These are phyloP conservation scores for Mesopsocus fuscifrons DNA, from an alignment of 2,888 invertebrate species.

Conservation along the genomic window DNA sequence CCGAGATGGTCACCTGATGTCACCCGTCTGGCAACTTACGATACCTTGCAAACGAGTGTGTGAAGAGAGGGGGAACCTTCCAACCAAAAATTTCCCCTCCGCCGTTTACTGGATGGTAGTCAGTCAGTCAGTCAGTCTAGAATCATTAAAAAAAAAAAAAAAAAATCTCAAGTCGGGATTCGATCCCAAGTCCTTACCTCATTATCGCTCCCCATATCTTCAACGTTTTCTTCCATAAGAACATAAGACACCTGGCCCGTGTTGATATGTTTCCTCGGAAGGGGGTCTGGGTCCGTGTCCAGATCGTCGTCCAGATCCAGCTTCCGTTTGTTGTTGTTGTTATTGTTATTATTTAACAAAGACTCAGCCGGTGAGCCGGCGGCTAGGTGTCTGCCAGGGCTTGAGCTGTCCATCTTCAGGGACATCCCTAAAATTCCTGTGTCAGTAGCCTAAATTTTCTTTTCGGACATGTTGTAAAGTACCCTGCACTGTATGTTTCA, in stretches of 20 bases:
- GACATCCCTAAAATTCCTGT: conserved; percentile 1
- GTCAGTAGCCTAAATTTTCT: too few species aligned
- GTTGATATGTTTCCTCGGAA: conserved; percentile 21
- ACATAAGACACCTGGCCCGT: conserved; percentile 27
- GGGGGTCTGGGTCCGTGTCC: conserved; percentile 22
- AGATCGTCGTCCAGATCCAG: not conserved
- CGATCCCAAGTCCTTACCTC: conserved; percentile 16
- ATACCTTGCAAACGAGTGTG: too few species aligned
- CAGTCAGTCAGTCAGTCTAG: too few species aligned
- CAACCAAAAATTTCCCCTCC: too few species aligned
- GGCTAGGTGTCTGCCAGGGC: conserved; percentile 7
- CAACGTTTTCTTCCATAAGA: conserved; percentile 24
- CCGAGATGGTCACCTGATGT: too few species aligned
- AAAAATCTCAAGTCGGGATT: too few species aligned
- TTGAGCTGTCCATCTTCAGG: conserved; percentile 9
- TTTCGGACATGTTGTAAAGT: too few species aligned
- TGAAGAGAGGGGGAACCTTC: too few species aligned
- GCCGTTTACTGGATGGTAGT: too few species aligned
- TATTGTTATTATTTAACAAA: conserved; percentile 9
- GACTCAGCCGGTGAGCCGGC: not conserved
- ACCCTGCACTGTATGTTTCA: too few species aligned
- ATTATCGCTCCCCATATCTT: conserved; percentile 18
- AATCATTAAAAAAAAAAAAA: too few species aligned
- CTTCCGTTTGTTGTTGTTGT: conserved; percentile 9
- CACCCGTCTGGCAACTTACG: too few species aligned